Evolutionary conservation across 2,113 vertebrate genomes (phyloP), one percentile per base, ranked within the genome.

Genomic region (Notothenia coriiceps): DNA sequence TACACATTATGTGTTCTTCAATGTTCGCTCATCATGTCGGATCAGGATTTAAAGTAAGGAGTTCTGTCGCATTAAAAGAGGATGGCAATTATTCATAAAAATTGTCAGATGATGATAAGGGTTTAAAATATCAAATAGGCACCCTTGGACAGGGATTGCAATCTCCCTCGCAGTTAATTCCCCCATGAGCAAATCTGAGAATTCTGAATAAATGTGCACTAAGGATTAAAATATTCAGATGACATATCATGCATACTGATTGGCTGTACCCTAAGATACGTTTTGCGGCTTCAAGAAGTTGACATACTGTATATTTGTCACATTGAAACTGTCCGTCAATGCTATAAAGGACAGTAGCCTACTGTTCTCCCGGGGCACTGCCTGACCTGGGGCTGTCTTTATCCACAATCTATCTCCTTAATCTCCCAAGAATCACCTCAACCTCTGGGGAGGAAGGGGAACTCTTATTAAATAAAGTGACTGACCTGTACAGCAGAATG

Each of bases 341-440:
- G 70, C 79, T 80, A 65, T 61, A 64, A 75, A 77, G 82, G 55
- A 46, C 1, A 17, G 71, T 40, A 25, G 25, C 25, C 25, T 25
- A 40, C 35, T 40, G 56, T 72, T 76, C 59, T 83, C 65, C 56
- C 12, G 10, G 43, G 25, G 74, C 25, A 8, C 55, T 54, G 64
- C 57, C 67, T 81, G 72, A 79, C 79, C 77, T 46, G 2, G 67
- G 71, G 62, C 56, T 60, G 75, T 79, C 82, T 80, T 88, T 76
- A 76, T 70, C 77, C 79, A 46, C 84, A 83, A 79, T 85, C 86
- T 50, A 83, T 91, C 90, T 80, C 81, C 79, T 84, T 85, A 87
- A 91, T 91, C 87, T 76, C 70, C 69, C 33, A 69, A 84, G 82
- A 91, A 88, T 87, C 67, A 86, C 67, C 66, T 82, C 47, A 54